phyloP scores from a whole-genome alignment of 2,113 vertebrate genomes.

The Urocolius indicus region DNA sequence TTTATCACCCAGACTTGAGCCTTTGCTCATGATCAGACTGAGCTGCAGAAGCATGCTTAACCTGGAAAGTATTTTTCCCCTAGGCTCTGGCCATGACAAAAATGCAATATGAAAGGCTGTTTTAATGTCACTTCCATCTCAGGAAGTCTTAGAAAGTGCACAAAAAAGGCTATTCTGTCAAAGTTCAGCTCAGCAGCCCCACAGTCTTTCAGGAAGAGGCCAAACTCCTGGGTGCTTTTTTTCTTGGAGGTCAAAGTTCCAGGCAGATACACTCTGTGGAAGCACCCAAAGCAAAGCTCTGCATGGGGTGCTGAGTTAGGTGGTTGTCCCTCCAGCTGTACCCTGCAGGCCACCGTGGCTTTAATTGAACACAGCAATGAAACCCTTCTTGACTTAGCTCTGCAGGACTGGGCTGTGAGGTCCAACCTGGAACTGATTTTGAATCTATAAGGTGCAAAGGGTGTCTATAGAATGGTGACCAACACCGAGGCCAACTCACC shows the following conservation, averaged over 20 bases:
- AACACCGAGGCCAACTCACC: slow-evolving; percentile 78
- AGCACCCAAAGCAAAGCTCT: not conserved
- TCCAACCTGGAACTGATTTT: not conserved
- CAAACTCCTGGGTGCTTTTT: not conserved
- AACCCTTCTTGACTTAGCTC: not conserved
- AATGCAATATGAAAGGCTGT: not conserved
- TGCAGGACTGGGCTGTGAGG: not conserved
- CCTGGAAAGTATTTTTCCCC: not conserved
- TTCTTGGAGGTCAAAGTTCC: not conserved
- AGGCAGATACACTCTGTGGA: not conserved
- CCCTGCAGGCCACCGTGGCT: not conserved
- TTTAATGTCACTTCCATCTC: slow-evolving; percentile 37
- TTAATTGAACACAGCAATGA: not conserved
- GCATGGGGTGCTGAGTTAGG: not conserved
- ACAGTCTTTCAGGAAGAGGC: not conserved
- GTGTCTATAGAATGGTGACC: not conserved
- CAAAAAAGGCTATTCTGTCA: slow-evolving; percentile 21
- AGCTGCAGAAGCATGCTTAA: not conserved
- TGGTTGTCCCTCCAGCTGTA: not conserved
- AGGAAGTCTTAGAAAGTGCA: slow-evolving; percentile 35
- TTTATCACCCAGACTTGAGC: not conserved
- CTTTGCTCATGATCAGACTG: not conserved
- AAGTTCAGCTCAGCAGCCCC: not conserved
- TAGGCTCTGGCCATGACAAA: not conserved
- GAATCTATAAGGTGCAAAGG: not conserved